Percentiles rank a stretch among this genome's conserved stretches.
These are phyloP conservation scores for Crotalus helleri DNA, from an alignment of 2,113 vertebrate genomes.

Conservation along the genomic window DNA sequence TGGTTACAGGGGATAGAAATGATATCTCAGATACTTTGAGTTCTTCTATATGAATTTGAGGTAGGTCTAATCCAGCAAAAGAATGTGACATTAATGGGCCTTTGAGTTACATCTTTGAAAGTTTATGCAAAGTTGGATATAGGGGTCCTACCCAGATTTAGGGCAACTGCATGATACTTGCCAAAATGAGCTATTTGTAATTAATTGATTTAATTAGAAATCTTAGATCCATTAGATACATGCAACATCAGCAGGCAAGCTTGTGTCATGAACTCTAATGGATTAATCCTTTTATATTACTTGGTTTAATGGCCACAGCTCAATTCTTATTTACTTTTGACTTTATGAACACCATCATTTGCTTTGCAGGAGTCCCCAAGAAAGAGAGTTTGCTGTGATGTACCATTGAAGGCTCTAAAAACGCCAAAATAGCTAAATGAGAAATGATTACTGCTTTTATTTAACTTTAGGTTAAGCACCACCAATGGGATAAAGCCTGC, in stretches of 20 bases:
- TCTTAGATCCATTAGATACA: constrained; percentile 36
- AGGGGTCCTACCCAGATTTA: neutral
- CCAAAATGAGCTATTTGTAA: constrained; percentile 10
- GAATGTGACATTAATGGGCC: neutral
- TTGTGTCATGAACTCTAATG: constrained; percentile 39
- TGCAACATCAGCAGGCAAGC: constrained; percentile 16
- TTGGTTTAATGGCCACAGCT: constrained; percentile 43
- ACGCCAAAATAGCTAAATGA: neutral
- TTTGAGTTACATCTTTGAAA: neutral
- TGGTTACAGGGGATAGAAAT: neutral
- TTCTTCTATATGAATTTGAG: neutral
- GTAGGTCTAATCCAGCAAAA: neutral
- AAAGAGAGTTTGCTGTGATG: constrained; percentile 24
- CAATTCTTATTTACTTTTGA: constrained; percentile 59
- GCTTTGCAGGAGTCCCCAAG: constrained; percentile 21
- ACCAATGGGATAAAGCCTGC: neutral
- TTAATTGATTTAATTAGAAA: constrained; percentile 45
- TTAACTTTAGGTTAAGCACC: constrained; percentile 10
- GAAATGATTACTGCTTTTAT: neutral
- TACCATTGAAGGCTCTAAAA: constrained; percentile 28
- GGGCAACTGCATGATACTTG: neutral
- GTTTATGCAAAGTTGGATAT: neutral
- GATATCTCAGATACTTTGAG: neutral
- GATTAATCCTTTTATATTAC: constrained; percentile 45
- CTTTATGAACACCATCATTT: constrained; percentile 49